These are phyloP conservation scores for Polydrusus pterygomalis DNA, from an alignment of 2,888 invertebrate genomes.

Conservation along the genomic window DNA sequence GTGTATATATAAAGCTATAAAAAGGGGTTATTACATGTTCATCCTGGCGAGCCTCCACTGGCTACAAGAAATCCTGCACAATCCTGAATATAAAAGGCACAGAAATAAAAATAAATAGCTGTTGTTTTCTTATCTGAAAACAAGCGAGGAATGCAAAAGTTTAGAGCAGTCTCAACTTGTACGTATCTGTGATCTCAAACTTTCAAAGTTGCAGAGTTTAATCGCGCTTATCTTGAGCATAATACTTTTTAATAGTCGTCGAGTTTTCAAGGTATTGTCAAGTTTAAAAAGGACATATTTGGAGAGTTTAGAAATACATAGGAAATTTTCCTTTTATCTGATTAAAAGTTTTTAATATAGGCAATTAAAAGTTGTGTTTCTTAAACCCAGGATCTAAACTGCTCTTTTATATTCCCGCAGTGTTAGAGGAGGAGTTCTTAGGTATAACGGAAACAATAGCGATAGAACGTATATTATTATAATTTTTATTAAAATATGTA, in stretches of 20 bases:
- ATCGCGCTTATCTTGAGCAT: conserved; percentile 42
- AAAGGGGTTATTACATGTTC: too few relatives aligned
- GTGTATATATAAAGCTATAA: too few relatives aligned
- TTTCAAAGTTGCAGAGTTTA: conserved; percentile 46
- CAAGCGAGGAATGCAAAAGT: conserved; percentile 46
- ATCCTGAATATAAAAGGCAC: conserved; percentile 19
- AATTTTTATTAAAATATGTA: too few relatives aligned
- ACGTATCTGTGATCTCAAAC: conserved; percentile 46
- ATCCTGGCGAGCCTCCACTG: too few relatives aligned
- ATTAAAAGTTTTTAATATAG: conserved; percentile 12
- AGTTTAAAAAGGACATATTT: conserved; percentile 22
- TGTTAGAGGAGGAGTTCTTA: too few relatives aligned
- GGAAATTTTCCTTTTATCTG: not conserved
- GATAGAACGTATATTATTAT: too few relatives aligned
- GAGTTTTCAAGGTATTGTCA: conserved; percentile 43
- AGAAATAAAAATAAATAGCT: conserved; percentile 45
- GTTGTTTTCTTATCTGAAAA: conserved; percentile 46
- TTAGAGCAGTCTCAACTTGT: conserved; percentile 39
- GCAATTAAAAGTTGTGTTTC: conserved; percentile 2
- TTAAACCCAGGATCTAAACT: not conserved
- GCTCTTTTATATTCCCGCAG: too few relatives aligned
- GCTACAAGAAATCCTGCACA: conserved; percentile 17
- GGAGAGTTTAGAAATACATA: conserved; percentile 16
- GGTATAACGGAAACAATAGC: too few relatives aligned
- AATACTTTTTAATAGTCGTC: conserved; percentile 46